Percentiles rank a stretch among this genome's conserved stretches.
phyloP scores from a whole-genome alignment of 2,797 vertebrate genomes.

The Spea hammondii region DNA sequence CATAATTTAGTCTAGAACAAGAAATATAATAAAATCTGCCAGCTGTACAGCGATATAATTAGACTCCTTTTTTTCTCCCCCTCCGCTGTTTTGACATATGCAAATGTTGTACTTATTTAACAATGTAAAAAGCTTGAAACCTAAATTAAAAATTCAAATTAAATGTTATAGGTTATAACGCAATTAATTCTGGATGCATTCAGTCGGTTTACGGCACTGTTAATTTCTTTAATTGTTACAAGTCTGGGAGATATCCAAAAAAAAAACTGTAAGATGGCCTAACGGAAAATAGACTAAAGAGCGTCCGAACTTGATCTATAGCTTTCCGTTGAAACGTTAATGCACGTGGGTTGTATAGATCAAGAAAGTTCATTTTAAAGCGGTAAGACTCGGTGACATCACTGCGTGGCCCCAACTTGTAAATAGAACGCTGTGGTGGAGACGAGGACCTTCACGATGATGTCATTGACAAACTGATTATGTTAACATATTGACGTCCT shows the following conservation, averaged over 20 bases:
- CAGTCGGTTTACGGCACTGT: background rate
- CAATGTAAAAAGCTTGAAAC: background rate
- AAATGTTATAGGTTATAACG: background rate
- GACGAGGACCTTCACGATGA: no score
- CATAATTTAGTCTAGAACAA: no score
- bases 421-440: no score
- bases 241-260: background rate
- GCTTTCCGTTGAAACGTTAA: no score
- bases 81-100: background rate
- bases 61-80: background rate
- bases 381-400: no score
- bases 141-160: background rate
- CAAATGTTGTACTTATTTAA: background rate
- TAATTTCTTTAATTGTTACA: background rate
- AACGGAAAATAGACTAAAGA: background rate
- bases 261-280: background rate
- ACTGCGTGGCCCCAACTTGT: no score
- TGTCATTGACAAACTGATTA: no score
- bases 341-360: no score
- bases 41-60: background rate
- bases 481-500: no score
- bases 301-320: no score
- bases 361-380: no score
- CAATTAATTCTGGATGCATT: background rate
- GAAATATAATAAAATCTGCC: no score